Evolutionary conservation across 1,140 invertebrate genomes (phyloP).

Genomic region (Drosophila mayri): DNA sequence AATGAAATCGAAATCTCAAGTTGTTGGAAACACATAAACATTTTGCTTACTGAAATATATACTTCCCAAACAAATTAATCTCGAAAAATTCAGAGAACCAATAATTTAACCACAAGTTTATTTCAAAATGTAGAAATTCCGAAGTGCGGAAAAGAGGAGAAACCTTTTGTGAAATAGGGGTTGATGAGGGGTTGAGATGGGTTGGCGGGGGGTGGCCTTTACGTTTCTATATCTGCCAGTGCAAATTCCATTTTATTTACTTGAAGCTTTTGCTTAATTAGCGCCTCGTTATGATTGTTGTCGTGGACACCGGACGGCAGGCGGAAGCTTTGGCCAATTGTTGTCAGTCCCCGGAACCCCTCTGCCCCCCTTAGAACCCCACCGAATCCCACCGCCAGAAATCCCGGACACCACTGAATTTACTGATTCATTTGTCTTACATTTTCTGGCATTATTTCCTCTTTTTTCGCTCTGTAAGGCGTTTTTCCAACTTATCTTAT

Average conservation of each 20-base stretch:
- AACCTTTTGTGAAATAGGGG: not conserved
- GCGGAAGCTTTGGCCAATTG: slow-evolving; percentile 64
- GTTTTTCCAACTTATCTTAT: slow-evolving; percentile 72
- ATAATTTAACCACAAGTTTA: not conserved
- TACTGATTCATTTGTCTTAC: slow-evolving; percentile 32
- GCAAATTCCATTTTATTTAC: slow-evolving; percentile 79
- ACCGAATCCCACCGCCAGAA: not conserved
- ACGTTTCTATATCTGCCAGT: slow-evolving; percentile 44
- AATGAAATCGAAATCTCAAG: not conserved
- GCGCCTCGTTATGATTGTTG: slow-evolving; percentile 62
- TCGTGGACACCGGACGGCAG: slow-evolving; percentile 29
- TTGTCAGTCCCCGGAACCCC: slow-evolving; percentile 13
- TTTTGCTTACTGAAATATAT: no score
- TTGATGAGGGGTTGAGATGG: not conserved
- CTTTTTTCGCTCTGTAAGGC: slow-evolving; percentile 18
- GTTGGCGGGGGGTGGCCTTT: slow-evolving; percentile 1
- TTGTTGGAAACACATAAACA: not conserved
- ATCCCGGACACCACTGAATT: not conserved
- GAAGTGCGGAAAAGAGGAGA: not conserved
- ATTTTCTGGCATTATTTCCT: slow-evolving; percentile 14
- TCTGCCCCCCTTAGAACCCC: not conserved
- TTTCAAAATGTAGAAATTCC: not conserved
- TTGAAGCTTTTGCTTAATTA: slow-evolving; percentile 72
- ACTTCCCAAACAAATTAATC: not conserved
- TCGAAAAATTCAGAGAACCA: not conserved